Conservation (phyloP, 2,797 vertebrate genomes). For the Melanotaenia parkinsoni region DNA sequence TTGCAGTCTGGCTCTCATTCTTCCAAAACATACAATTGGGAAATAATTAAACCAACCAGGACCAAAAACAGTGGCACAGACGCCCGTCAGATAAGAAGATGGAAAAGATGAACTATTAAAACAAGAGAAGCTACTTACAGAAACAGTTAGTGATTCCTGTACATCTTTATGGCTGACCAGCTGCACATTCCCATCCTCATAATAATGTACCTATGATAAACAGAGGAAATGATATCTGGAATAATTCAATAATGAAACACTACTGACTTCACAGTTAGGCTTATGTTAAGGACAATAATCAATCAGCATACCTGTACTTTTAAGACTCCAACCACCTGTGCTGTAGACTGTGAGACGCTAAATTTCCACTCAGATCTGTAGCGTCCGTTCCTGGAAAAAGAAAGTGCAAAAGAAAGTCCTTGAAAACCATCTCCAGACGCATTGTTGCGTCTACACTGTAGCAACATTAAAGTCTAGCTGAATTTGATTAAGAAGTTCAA, state of each 20-base stretch:
- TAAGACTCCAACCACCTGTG: constrained; percentile 90
- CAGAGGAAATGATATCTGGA: neutral
- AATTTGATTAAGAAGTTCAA: constrained; percentile 17
- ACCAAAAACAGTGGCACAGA: neutral
- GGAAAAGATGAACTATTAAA: neutral
- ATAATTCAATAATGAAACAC: neutral
- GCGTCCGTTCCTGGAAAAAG: constrained; percentile 89
- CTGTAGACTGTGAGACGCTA: constrained; percentile 86
- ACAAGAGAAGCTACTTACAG: constrained; percentile 83
- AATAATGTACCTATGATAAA: constrained; percentile 91
- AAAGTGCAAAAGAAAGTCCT: neutral
- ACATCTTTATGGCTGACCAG: constrained; percentile 97
- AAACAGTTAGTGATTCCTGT: constrained; percentile 87
- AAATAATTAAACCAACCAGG: too few relatives aligned
- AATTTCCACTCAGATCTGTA: constrained; percentile 97
- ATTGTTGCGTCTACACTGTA: neutral
- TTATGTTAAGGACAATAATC: neutral
- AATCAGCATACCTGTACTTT: constrained; percentile 89
- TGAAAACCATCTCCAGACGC: constrained; percentile 3
- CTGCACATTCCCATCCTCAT: constrained; percentile 96
- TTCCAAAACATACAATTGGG: constrained; percentile 61
- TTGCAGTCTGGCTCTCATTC: constrained; percentile 93
- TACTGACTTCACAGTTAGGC: neutral
- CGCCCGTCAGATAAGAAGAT: neutral
- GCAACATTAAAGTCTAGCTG: neutral